Percentiles rank a stretch among this genome's conserved stretches.
phyloP scores from a whole-genome alignment of 1,140 invertebrate genomes.

The Phocides pigmalion region DNA sequence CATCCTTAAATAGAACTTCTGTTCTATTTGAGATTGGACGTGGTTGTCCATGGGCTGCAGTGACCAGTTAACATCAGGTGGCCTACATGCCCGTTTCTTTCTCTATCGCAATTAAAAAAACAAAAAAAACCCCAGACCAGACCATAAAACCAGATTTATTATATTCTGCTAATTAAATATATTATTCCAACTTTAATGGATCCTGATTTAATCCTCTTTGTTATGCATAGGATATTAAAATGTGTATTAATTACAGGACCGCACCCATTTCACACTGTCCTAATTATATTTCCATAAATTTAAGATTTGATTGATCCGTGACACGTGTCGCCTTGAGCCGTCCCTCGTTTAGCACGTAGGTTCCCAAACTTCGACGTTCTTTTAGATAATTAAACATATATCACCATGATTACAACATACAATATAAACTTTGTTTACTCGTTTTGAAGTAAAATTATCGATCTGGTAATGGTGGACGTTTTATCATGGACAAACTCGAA shows the following conservation, averaged over 20 bases:
- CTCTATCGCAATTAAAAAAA: no score
- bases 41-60: no score
- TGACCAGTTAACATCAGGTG: no score
- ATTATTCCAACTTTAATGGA: slow-evolving; percentile 10
- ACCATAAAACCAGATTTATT: neutral
- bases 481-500: no score
- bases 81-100: no score
- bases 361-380: neutral
- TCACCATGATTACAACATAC: no score
- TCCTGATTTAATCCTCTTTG: slow-evolving; percentile 15
- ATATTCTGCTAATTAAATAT: neutral
- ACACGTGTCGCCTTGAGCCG: slow-evolving; percentile 23
- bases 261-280: slow-evolving; percentile 12
- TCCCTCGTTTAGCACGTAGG: neutral
- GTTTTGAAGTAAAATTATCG: no score
- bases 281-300: slow-evolving; percentile 22
- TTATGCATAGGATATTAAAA: slow-evolving; percentile 9
- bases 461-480: no score
- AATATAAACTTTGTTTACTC: no score
- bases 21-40: no score
- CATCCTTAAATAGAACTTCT: no score
- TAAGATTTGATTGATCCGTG: slow-evolving; percentile 27
- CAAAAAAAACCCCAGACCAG: no score
- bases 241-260: slow-evolving; percentile 14
- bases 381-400: neutral